Base-by-base conservation (phyloP, 1,140 invertebrate species). In the Drosophila tsacasi region DNA sequence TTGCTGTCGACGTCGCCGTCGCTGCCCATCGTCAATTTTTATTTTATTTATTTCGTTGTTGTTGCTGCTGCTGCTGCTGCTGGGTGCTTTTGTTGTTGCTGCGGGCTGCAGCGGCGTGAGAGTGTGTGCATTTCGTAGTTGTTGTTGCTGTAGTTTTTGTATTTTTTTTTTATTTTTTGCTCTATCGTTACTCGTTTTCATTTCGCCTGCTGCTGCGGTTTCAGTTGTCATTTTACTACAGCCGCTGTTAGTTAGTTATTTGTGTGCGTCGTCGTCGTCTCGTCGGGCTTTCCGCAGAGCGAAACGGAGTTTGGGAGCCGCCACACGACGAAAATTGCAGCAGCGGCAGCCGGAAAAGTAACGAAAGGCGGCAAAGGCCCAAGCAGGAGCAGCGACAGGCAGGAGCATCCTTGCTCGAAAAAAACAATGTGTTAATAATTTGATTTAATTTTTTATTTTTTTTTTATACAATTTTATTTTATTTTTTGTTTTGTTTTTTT, bases 211-310 rank as follows among this genome's bases (percentile, higher is more conserved):
- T 64, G 76, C 83, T 86, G 86, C 82, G 86, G 82, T 90, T 90
- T 89, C 79, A 89, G 85, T 89, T 89, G 85, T 85, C 85, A 89
- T 89, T 89, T 85, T 85, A 90, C 85, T 90, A 90, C 79, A 79
- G 85, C 68, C 86, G 85, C 85, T 90, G 85, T 81, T 85, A 89
- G 85, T 84, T 87, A 89, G 74, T 83, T 89, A 77, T 77, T 80
- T 86, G 82, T 82, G 78, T 90, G 85, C 78, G 85, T 87, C 78
- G 85, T 87, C 78, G 85, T 81, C 76, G 76, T 83, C 73, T 87
- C 72, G 71, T 81, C 73, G 66, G 35, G 54, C 55, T 71, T 72
- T 73, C 59, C 46, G 46, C 46, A 44, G 21, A 63, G 57, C 15
- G 27, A 68, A 50, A 67, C 50, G 49, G 60, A 68, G 65, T 64